Base-by-base conservation (phyloP, 2,797 vertebrate genomes). In the Limnodromus scolopaceus region DNA sequence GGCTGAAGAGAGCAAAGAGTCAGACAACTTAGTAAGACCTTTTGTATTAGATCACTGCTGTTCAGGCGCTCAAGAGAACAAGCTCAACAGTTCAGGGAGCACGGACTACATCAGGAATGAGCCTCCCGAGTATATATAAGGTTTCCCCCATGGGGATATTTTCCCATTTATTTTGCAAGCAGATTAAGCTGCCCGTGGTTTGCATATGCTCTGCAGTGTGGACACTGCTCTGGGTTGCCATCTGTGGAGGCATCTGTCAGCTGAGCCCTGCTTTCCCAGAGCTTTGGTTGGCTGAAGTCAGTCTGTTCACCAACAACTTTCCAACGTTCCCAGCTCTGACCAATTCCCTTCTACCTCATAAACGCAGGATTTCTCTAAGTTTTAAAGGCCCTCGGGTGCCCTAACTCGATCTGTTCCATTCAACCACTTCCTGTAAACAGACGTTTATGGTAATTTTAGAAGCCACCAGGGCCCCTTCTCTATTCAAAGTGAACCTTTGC, bases 371-470 rank as follows among this genome's bases (percentile, higher is more conserved):
- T 96, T 95, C 92, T 96, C 92, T 66, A n/a, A 96, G 69, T 94
- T 93, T 96, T 97, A 96, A 90, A 95, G 93, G 85, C 96, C 95
- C 94, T 49, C 1, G 13, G 92, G 93, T 92, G 58, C 91, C 77
- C 90, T 96, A 95, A 97, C 61, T 91, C 85, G 87, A 92, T 95
- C 94, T 95, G 64, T 86, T 97, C 89, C 9, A 30, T 94, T 96
- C 96, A 96, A 89, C 94, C 89, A 89, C 92, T 96, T 96, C 97
- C 96, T 96, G 95, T 96, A 96, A 96, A 96, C 89, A 95, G 95
- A 96, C 84, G 93, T 96, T 95, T 97, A 97, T 87, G 94, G 91
- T 93, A 90, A 96, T 94, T 97, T 97, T 96, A 97, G 91, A 83
- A 87, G 95, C 92, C 88, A 92, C 93, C 19, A 54, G 85, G 94